Base-by-base conservation (phyloP, 2,888 invertebrate genomes). In the Trissonchulus sp. region DNA sequence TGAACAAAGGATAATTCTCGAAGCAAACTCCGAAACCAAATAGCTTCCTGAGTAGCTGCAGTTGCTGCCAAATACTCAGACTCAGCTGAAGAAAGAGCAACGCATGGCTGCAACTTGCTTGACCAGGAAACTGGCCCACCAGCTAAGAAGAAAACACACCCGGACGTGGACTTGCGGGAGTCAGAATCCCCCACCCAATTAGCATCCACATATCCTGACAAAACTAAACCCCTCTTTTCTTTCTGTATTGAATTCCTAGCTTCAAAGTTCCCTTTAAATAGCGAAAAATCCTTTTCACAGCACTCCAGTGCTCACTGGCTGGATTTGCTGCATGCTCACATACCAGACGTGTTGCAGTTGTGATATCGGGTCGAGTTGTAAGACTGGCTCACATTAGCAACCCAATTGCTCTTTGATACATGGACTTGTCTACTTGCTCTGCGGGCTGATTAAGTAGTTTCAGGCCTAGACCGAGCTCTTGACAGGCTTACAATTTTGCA, bases 381-480 rank as follows among this genome's bases (percentile, higher is more conserved):
- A 48, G 8, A 23, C 48, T 48, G 23, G 48, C 23, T 15, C 23
- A 48, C 48, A 48, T 8, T 15, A 48, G 48, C 48, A 48, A 15
- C 8, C 48, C 48, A 48, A 48, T 23, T 23, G 48, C 48, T 48
- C 8, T 8, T 48, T 48, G 48, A 23, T 48, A 48, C 48, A 90
- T 89, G 79, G 91, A 91, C 36, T 87, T 91, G 15, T 91, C 91
- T 34, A 91, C 91, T 38, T 91, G 91, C 91, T 91, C 91, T 23
- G 90, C 90, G 78, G 90, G 90, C 76, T 91, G 91, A 80, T 91
- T 91, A 2, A 87, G 88, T 79, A 88, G 89, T 3, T 90, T 91
- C 82, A 90, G 90, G 81, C 91, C 91, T 0, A 91, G 91, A 1
- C n/a, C n/a, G n/a, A n/a, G n/a, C n/a, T n/a, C n/a, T n/a, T n/a